phyloP scores from a whole-genome alignment of 2,797 vertebrate genomes.

The Pseudopleuronectes americanus region DNA sequence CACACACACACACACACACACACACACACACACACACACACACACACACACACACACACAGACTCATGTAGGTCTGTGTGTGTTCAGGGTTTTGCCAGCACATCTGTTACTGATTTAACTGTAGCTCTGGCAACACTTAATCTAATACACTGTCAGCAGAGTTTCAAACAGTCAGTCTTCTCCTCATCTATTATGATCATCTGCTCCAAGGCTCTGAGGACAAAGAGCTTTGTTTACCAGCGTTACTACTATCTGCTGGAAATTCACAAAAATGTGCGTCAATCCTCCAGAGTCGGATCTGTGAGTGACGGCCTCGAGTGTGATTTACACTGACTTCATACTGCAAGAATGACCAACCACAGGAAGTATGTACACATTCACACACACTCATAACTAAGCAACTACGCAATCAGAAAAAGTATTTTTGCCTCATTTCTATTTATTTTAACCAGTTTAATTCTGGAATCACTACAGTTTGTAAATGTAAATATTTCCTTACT shows the following conservation, averaged over 20 bases:
- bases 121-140: constrained; percentile 51
- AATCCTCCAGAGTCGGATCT: constrained; percentile 36
- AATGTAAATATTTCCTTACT: too few relatives aligned
- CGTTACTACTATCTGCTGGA: constrained; percentile 24
- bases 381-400: background rate
- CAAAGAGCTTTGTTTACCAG: constrained; percentile 23
- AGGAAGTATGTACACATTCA: constrained; percentile 1
- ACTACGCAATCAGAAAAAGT: background rate
- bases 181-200: constrained; percentile 17
- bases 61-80: constrained; percentile 7
- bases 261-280: constrained; percentile 40
- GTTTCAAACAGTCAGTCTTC: constrained; percentile 29
- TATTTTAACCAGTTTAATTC: too few relatives aligned
- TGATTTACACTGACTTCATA: constrained; percentile 74
- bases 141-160: constrained; percentile 41
- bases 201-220: background rate
- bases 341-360: constrained; percentile 65
- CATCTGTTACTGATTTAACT: constrained; percentile 79
- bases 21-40: background rate
- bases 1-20: too few relatives aligned
- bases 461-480: too few relatives aligned
- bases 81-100: constrained; percentile 42
- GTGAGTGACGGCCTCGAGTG: constrained; percentile 42
- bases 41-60: too few relatives aligned
- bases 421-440: background rate